These are phyloP conservation scores for Cossypha heuglini DNA, from an alignment of 2,797 vertebrate genomes.

Conservation along the genomic window DNA sequence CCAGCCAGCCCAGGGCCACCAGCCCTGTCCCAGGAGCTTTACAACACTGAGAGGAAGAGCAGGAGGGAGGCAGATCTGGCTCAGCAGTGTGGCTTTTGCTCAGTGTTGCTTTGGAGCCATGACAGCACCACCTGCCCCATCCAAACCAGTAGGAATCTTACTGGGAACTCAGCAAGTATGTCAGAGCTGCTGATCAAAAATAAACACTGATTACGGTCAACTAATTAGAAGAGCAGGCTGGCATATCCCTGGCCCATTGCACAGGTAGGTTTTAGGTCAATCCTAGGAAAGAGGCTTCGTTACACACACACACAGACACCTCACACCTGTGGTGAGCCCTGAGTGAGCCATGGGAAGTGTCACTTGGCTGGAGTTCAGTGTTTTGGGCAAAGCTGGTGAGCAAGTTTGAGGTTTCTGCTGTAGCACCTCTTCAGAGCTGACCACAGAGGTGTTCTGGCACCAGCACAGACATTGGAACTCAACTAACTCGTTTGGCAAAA, in stretches of 20 bases:
- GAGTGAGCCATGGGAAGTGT: not conserved
- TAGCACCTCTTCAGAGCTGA: not conserved
- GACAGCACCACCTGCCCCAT: not conserved
- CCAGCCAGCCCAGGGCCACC: not conserved
- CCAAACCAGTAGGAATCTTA: not conserved
- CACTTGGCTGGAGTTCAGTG: not conserved
- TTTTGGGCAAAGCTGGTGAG: not conserved
- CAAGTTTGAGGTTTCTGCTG: not conserved
- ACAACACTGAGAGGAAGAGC: rapidly evolving
- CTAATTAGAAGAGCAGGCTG: not conserved
- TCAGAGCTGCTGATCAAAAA: not conserved
- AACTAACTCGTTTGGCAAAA: not conserved
- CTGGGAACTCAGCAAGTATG: not conserved
- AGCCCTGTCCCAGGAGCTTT: not conserved
- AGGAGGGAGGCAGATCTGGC: not conserved
- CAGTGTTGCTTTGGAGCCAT: not conserved
- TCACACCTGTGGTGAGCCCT: not conserved
- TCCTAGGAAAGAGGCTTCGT: not conserved
- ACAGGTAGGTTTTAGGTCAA: not conserved
- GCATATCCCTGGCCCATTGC: not conserved
- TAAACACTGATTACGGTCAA: not conserved
- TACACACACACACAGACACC: rapidly evolving
- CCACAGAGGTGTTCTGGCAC: not conserved
- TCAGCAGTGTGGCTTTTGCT: not conserved
- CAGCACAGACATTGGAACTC: not conserved